Conservation (phyloP, 2,797 vertebrate genomes). For the Sebastes hubbsi region DNA sequence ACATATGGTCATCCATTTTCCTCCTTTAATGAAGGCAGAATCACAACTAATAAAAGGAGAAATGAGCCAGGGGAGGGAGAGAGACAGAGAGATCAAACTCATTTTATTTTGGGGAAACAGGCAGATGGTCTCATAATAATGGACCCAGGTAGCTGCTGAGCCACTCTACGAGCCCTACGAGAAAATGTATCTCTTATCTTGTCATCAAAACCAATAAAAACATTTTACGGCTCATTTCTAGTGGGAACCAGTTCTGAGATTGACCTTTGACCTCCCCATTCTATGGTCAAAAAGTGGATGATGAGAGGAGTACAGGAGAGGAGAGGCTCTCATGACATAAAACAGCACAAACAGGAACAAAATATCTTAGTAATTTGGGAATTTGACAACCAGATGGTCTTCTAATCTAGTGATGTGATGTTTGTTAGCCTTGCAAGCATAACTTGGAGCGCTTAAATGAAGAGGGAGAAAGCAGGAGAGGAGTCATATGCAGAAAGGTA, state of each 20-base stretch:
- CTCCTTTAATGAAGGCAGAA: constrained; percentile 1
- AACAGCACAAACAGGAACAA: neutral
- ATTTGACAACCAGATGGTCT: neutral
- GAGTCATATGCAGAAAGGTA: neutral
- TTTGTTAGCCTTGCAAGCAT: neutral
- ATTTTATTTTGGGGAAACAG: constrained; percentile 8
- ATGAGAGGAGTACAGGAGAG: neutral
- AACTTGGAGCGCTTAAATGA: neutral
- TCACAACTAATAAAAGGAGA: constrained; percentile 8
- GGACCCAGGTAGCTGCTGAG: neutral
- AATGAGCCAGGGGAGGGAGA: neutral
- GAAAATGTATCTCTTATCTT: constrained; percentile 16
- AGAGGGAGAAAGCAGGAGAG: neutral
- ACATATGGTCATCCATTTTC: neutral
- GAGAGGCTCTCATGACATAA: neutral
- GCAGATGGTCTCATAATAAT: constrained; percentile 35
- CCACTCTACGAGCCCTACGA: constrained; percentile 15
- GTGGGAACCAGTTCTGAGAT: neutral
- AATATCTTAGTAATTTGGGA: neutral
- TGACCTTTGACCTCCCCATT: neutral
- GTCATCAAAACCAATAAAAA: constrained; percentile 16
- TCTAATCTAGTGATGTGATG: neutral
- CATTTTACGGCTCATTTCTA: constrained; percentile 5
- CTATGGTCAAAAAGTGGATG: neutral
- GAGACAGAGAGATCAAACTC: neutral